A percentile compares a stretch with the other conserved stretches of the same genome.
Conservation (phyloP, 2,888 invertebrate genomes). For the Pocota personata region DNA sequence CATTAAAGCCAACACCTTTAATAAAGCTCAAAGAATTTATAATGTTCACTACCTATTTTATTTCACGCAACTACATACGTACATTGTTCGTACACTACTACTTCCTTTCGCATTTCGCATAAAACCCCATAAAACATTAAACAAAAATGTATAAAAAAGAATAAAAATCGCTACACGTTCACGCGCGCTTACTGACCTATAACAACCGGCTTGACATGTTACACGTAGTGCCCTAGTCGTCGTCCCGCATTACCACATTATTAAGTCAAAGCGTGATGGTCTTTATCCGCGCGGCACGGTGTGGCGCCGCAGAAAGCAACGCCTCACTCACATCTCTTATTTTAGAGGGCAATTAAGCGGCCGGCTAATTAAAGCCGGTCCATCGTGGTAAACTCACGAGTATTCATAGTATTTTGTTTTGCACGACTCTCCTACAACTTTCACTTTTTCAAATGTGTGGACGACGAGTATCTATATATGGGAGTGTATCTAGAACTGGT, state of each 20-base stretch:
- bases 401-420: constrained; percentile 22
- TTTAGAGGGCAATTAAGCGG: constrained; percentile 33
- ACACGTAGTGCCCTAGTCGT: background rate
- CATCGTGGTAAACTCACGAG: background rate
- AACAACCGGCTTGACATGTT: constrained; percentile 57
- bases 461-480: constrained; percentile 6
- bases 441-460: constrained; percentile 44
- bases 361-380: constrained; percentile 44
- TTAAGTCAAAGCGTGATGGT: constrained; percentile 34
- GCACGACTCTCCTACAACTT: constrained; percentile 17
- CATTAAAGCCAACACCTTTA: background rate
- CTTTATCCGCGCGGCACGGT: background rate
- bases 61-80: background rate
- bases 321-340: background rate
- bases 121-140: background rate
- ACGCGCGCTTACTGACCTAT: constrained; percentile 61
- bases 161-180: constrained; percentile 32
- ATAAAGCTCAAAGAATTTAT: background rate
- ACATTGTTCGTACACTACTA: background rate
- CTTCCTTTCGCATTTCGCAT: constrained; percentile 4
- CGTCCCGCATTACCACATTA: constrained; percentile 21
- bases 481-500: constrained; percentile 28
- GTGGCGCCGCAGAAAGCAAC: constrained; percentile 12
- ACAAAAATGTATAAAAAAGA: background rate
- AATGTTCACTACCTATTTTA: background rate